These are phyloP conservation scores for Ganaspis brasiliensis DNA, from an alignment of 2,888 invertebrate genomes.

Conservation along the genomic window DNA sequence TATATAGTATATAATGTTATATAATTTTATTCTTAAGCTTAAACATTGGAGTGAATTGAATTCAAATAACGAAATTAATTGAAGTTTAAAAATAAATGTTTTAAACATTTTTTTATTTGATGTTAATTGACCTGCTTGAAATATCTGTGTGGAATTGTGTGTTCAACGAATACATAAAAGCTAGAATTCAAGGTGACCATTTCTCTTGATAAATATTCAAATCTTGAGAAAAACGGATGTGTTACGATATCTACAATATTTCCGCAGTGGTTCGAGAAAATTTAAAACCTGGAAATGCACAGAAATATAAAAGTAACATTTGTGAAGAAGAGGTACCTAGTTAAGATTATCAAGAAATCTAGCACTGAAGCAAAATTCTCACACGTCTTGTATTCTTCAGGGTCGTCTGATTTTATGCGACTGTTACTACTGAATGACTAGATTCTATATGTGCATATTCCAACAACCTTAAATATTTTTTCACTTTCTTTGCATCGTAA, in stretches of 20 bases:
- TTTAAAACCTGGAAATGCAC: constrained; percentile 2
- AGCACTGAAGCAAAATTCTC: not conserved
- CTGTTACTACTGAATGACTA: constrained; percentile 19
- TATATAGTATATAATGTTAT: too few species aligned
- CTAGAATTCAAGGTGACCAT: constrained; percentile 6
- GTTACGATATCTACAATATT: not conserved
- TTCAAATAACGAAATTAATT: too few species aligned
- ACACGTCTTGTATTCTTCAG: constrained; percentile 2
- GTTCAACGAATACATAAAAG: not conserved
- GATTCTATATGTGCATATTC: not conserved
- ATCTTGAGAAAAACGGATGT: not conserved
- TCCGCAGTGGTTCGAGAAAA: not conserved
- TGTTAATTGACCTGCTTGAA: not conserved
- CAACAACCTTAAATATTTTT: not conserved
- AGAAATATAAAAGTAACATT: not conserved
- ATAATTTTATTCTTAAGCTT: too few species aligned
- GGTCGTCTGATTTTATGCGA: constrained; percentile 20
- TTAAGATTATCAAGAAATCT: not conserved
- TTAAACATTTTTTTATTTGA: constrained; percentile 2
- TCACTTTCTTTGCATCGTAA: not conserved
- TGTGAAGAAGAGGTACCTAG: not conserved
- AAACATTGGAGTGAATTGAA: too few species aligned
- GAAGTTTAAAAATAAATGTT: not conserved
- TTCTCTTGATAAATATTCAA: constrained; percentile 26
- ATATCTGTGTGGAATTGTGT: not conserved